phyloP scores from a whole-genome alignment of 2,888 invertebrate genomes.

The Odontocerum albicorne region DNA sequence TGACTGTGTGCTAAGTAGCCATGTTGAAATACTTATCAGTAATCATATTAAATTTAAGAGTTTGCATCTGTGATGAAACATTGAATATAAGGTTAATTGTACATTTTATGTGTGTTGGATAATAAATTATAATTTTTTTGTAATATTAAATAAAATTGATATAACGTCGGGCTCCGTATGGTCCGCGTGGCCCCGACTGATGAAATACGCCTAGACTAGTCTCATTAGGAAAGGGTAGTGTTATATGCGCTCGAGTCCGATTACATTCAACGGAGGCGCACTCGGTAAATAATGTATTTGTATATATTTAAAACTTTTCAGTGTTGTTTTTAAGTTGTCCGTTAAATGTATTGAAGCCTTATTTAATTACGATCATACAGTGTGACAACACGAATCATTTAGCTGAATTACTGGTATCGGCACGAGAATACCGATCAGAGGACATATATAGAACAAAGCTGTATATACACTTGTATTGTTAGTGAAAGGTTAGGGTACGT shows the following conservation, averaged over 20 bases:
- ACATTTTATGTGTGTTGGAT: constrained; percentile 18
- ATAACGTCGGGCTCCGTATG: background rate
- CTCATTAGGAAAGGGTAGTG: constrained; percentile 5
- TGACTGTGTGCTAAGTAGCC: constrained; percentile 19
- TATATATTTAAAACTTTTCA: background rate
- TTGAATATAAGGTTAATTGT: constrained; percentile 26
- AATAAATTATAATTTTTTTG: background rate
- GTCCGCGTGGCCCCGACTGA: background rate
- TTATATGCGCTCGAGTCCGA: constrained; percentile 1
- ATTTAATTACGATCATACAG: background rate
- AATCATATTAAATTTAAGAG: constrained; percentile 19
- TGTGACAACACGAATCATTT: background rate
- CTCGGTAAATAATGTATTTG: background rate
- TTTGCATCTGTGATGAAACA: constrained; percentile 32
- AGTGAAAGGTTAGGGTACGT: no score
- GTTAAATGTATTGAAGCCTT: background rate
- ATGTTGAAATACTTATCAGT: constrained; percentile 21
- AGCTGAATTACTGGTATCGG: background rate
- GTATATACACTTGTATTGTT: background rate
- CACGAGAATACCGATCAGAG: background rate
- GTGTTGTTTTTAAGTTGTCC: background rate
- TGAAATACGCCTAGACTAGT: constrained; percentile 21
- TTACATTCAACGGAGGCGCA: constrained; percentile 6
- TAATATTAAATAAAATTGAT: background rate
- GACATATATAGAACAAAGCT: background rate